These are phyloP conservation scores for Diarsia brunnea DNA, from an alignment of 2,888 invertebrate species.

Conservation along the genomic window DNA sequence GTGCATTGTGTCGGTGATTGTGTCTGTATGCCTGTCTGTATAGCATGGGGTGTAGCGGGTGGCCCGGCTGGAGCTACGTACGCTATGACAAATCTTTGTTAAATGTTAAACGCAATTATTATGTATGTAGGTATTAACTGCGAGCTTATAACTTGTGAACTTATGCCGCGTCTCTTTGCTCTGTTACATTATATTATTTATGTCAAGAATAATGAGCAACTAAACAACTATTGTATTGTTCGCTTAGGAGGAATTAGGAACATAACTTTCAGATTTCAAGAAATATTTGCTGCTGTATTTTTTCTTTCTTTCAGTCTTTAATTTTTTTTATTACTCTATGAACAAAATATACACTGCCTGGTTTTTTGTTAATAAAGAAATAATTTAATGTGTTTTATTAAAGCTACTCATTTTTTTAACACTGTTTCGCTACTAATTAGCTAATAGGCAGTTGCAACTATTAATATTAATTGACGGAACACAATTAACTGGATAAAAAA, in stretches of 20 bases:
- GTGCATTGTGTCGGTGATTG: slow-evolving; percentile 79
- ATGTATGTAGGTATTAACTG: slow-evolving; percentile 32
- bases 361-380: slow-evolving; percentile 21
- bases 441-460: not conserved
- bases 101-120: slow-evolving; percentile 55
- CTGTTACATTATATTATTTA: slow-evolving; percentile 4
- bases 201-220: not conserved
- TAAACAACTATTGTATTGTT: not conserved
- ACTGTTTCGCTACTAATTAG: not conserved
- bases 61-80: slow-evolving; percentile 29
- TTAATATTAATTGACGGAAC: not conserved
- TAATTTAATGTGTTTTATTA: slow-evolving; percentile 29
- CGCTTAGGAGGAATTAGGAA: not conserved
- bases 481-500: not conserved
- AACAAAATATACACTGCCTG: not conserved
- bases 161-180: slow-evolving; percentile 22
- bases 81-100: slow-evolving; percentile 56
- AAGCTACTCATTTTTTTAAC: not conserved
- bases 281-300: not conserved
- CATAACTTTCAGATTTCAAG: not conserved
- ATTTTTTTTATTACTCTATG: not conserved
- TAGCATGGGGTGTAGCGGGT: slow-evolving; percentile 20
- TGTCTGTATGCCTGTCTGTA: slow-evolving; percentile 65
- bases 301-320: too few species aligned
- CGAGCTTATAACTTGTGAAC: slow-evolving; percentile 31